These are phyloP conservation scores for Apotomis betuletana DNA, from an alignment of 2,888 invertebrate species.

Conservation along the genomic window DNA sequence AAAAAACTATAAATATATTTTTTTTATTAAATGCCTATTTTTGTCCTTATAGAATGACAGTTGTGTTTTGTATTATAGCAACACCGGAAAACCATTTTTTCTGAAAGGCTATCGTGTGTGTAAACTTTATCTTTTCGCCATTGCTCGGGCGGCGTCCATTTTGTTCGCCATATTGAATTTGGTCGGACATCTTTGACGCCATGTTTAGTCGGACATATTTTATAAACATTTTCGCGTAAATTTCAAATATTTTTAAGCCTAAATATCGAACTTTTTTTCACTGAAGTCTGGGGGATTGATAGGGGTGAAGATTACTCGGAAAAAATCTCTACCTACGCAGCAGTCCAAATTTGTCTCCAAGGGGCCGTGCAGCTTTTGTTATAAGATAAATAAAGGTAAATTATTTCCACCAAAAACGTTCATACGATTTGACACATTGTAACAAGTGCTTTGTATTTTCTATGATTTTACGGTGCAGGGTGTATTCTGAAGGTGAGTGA, in stretches of 20 bases:
- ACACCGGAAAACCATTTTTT: constrained; percentile 50
- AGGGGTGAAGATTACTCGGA: constrained; percentile 66
- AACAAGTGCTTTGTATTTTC: constrained; percentile 79
- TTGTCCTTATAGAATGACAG: neutral
- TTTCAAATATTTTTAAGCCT: constrained; percentile 82
- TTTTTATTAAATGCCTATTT: too few relatives aligned
- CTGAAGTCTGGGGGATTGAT: constrained; percentile 71
- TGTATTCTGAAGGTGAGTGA: constrained; percentile 52
- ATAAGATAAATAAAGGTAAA: constrained; percentile 82
- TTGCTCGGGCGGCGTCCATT: constrained; percentile 74
- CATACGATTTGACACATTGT: constrained; percentile 79
- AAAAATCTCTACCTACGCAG: constrained; percentile 76
- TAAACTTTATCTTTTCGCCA: constrained; percentile 58
- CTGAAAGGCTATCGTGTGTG: constrained; percentile 52
- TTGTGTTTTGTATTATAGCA: constrained; percentile 51
- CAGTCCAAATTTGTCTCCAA: constrained; percentile 76
- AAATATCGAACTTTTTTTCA: constrained; percentile 81
- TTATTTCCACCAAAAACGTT: constrained; percentile 75
- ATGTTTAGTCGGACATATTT: constrained; percentile 90
- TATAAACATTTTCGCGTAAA: constrained; percentile 87
- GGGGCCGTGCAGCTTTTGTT: constrained; percentile 81
- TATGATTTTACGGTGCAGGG: constrained; percentile 68
- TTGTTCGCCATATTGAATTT: constrained; percentile 85
- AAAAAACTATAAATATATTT: too few relatives aligned
- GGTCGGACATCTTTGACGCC: constrained; percentile 87